Evolutionary conservation across 2,113 vertebrate genomes (phyloP).

Genomic region (Pachyramphus minor): DNA sequence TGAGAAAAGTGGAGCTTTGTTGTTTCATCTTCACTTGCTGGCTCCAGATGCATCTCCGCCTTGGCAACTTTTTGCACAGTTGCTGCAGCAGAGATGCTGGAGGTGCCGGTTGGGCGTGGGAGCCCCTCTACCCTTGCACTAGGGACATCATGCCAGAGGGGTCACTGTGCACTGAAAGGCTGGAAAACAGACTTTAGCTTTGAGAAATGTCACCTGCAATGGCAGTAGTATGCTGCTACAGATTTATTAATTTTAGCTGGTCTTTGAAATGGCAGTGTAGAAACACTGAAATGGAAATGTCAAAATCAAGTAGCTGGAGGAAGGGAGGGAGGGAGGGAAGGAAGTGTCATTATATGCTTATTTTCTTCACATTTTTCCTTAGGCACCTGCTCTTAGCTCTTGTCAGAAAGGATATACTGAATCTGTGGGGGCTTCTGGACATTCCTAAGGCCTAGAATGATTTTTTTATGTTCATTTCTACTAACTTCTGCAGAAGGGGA

Average conservation of each 20-base stretch:
- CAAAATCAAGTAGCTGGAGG: not conserved
- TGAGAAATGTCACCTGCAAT: not conserved
- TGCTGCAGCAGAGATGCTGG: not conserved
- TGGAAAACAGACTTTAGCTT: not conserved
- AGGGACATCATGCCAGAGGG: rapidly evolving
- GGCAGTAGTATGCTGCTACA: not conserved
- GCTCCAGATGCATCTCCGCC: not conserved
- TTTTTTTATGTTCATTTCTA: not conserved
- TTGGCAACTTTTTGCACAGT: not conserved
- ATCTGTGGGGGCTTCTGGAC: not conserved
- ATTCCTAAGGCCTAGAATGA: not conserved
- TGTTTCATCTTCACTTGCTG: not conserved
- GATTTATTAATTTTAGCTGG: not conserved
- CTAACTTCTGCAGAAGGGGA: not conserved
- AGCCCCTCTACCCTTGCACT: rapidly evolving
- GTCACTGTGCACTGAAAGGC: not conserved
- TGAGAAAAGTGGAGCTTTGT: not conserved
- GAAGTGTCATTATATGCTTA: not conserved
- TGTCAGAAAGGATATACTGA: not conserved
- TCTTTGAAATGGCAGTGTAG: not conserved
- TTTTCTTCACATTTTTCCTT: not conserved
- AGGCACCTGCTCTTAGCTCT: not conserved
- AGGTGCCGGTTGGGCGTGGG: not conserved
- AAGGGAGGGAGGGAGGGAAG: not conserved
- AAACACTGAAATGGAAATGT: not conserved